Evolutionary conservation across 2,113 vertebrate species (phyloP), one percentile per base, ranked within the genome.

Genomic region (Forbesichthys agassizii): DNA sequence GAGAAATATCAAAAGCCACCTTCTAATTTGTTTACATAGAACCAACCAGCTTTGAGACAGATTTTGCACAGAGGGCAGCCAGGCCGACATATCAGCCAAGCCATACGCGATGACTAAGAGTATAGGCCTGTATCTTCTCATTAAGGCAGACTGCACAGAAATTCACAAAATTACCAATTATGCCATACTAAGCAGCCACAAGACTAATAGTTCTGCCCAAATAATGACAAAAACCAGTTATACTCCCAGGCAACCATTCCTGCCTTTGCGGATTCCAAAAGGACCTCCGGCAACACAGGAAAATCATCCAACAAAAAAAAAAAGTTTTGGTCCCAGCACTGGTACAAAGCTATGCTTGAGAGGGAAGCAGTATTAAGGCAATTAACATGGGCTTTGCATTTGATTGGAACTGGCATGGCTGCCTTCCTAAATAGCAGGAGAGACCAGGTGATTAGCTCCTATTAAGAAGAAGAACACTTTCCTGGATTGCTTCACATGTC

Each of bases 301-400:
- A 70, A 59, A 42, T n/a, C 20, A 75, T 13, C 73, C 68, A 75
- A 70, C 51, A 64, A 75, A 60, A 52, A 71, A 68, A 81, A 68
- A 1, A 78, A 83, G 73, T 55, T 5, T 75, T 36, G 48, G 77
- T 63, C 4, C 65, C 12, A 27, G 66, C 9, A 61, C 66, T 42
- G 36, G 36, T 78, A 79, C 75, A 66, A 79, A 90, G 73, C 68
- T 63, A 73, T 65, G 63, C 80, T 74, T 82, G 79, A 84, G 74
- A 77, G 68, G 72, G 64, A 86, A 77, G 74, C 79, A 64, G 82
- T 77, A 87, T 86, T 86, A 83, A 85, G 69, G 84, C 73, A 88
- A 91, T 91, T 89, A 89, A 77, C 73, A 84, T 76, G 72, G 69
- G 76, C 80, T 88, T 88, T 84, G 84, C 84, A 81, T 88, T 83